Conservation (phyloP, 2,113 vertebrate genomes). For the Desmodus rotundus region DNA sequence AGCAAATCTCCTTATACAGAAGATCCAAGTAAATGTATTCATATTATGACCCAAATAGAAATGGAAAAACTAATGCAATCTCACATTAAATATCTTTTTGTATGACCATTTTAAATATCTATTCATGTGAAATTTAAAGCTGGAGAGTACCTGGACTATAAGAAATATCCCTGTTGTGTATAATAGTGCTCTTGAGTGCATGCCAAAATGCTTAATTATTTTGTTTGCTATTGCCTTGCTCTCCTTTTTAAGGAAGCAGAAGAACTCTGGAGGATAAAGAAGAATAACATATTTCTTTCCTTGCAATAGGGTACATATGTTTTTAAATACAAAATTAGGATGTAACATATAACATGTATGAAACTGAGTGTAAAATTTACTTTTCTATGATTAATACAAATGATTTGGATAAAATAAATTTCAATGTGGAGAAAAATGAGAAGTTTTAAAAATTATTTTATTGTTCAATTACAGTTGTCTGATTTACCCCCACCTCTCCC, state of each 20-base stretch:
- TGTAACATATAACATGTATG: conserved; percentile 29
- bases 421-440: not conserved
- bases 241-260: not conserved
- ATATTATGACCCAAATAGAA: not conserved
- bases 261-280: not conserved
- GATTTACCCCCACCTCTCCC: too few species aligned
- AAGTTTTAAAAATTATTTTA: too few species aligned
- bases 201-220: not conserved
- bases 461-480: too few species aligned
- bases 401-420: conserved; percentile 32
- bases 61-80: not conserved
- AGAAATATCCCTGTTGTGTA: not conserved
- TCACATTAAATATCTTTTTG: not conserved
- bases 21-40: not conserved
- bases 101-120: not conserved
- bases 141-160: not conserved
- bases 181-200: not conserved
- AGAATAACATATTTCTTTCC: conserved; percentile 40
- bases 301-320: conserved; percentile 23
- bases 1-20: not conserved
- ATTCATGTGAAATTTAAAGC: not conserved
- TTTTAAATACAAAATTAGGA: conserved; percentile 49
- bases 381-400: conserved; percentile 56
- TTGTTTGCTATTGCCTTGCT: not conserved
- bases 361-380: conserved; percentile 60